These are phyloP conservation scores for Julus scanicus DNA, from an alignment of 2,888 invertebrate species.

Conservation along the genomic window DNA sequence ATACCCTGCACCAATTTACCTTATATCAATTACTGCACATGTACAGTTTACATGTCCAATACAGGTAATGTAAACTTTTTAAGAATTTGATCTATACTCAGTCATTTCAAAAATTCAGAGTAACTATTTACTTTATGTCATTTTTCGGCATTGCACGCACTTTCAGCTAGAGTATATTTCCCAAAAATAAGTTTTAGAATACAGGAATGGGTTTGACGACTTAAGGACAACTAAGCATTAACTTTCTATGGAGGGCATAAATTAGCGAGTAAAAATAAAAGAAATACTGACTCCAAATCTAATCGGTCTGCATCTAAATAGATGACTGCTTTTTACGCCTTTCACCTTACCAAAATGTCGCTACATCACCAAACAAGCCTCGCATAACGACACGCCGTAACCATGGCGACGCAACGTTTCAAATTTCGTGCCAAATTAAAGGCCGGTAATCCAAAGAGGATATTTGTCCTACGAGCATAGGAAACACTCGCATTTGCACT, in stretches of 20 bases:
- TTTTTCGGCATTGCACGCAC: too few relatives aligned
- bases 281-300: background rate
- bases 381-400: background rate
- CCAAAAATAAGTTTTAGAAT: background rate
- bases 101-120: too few relatives aligned
- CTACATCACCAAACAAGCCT: background rate
- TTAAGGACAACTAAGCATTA: background rate
- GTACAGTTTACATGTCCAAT: too few relatives aligned
- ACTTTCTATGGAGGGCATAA: too few relatives aligned
- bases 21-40: too few relatives aligned
- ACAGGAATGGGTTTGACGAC: background rate
- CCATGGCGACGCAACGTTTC: conserved; percentile 23
- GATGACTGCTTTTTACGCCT: background rate
- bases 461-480: background rate
- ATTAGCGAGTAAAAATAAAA: background rate
- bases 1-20: too few relatives aligned
- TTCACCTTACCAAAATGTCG: background rate
- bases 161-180: too few relatives aligned
- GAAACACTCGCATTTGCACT: background rate
- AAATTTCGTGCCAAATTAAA: conserved; percentile 20
- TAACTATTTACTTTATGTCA: too few relatives aligned
- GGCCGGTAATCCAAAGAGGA: background rate
- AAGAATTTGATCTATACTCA: too few relatives aligned
- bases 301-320: background rate
- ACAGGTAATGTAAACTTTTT: too few relatives aligned